Percentiles rank a stretch among this genome's conserved stretches.
phyloP scores from a whole-genome alignment of 1,140 invertebrate species.

The Ostrea edulis region DNA sequence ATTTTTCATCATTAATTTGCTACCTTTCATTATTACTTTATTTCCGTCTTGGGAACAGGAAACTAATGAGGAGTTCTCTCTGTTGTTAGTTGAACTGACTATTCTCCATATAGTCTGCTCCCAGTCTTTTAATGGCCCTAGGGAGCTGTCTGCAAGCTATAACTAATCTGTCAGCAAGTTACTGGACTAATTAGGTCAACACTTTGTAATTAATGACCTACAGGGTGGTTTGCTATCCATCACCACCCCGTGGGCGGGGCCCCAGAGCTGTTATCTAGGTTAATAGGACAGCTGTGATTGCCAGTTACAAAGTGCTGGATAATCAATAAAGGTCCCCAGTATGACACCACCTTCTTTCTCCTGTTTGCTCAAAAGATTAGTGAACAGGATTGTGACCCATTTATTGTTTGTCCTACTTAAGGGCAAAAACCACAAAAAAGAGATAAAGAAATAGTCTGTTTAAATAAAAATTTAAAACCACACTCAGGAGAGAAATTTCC shows the following conservation, averaged over 20 bases:
- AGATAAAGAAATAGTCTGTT: not conserved
- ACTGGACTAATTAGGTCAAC: slow-evolving; percentile 6
- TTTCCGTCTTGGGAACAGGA: not conserved
- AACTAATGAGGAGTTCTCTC: too few species aligned
- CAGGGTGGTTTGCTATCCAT: slow-evolving; percentile 12
- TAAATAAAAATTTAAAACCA: slow-evolving; percentile 22
- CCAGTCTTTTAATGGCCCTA: not conserved
- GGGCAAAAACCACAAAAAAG: slow-evolving; percentile 14
- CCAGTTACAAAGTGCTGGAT: not conserved
- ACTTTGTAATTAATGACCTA: slow-evolving; percentile 26
- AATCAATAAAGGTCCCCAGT: not conserved
- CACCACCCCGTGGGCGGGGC: not conserved
- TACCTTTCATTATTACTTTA: not conserved
- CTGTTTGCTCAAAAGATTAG: not conserved
- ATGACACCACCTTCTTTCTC: not conserved
- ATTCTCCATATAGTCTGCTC: not conserved
- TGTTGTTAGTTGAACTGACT: too few species aligned
- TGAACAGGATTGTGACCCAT: slow-evolving; percentile 15
- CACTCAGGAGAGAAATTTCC: not conserved
- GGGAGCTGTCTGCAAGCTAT: not conserved
- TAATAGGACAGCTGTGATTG: slow-evolving; percentile 32
- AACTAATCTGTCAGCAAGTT: slow-evolving; percentile 1
- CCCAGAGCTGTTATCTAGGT: slow-evolving; percentile 1
- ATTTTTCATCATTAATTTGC: too few species aligned
- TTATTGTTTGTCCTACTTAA: slow-evolving; percentile 7